Conservation (phyloP, 2,888 invertebrate genomes). For the Patella caerulea region DNA sequence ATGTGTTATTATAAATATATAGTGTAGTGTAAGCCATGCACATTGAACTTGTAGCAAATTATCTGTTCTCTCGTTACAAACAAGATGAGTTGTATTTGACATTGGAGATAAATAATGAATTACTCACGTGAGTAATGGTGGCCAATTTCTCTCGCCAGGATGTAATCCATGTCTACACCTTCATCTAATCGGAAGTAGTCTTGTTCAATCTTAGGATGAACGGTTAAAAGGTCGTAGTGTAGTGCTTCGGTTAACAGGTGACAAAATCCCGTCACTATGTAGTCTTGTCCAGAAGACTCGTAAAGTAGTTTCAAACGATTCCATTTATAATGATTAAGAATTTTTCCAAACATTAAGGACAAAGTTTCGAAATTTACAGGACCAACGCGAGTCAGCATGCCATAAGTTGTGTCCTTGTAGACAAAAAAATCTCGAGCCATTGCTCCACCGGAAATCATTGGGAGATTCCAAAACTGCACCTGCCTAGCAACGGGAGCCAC, state of each 20-base stretch:
- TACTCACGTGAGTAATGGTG: slow-evolving; percentile 46
- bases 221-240: slow-evolving; percentile 73
- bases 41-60: too few species aligned
- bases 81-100: too few species aligned
- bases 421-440: slow-evolving; percentile 54
- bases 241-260: slow-evolving; percentile 83
- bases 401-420: slow-evolving; percentile 74
- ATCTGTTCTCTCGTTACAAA: too few species aligned
- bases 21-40: too few species aligned
- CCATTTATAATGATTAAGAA: slow-evolving; percentile 31
- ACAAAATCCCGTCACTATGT: slow-evolving; percentile 79
- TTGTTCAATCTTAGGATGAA: slow-evolving; percentile 26
- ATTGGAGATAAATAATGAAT: too few species aligned
- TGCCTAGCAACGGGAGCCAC: slow-evolving; percentile 89
- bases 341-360: slow-evolving; percentile 25
- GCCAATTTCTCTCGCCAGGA: slow-evolving; percentile 40
- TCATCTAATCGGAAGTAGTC: slow-evolving; percentile 37
- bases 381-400: slow-evolving; percentile 78
- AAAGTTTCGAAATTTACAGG: slow-evolving; percentile 47
- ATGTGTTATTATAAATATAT: too few species aligned
- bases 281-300: slow-evolving; percentile 81
- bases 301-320: slow-evolving; percentile 77
- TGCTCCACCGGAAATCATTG: slow-evolving; percentile 80
- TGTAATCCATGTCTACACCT: slow-evolving; percentile 31
- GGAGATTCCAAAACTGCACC: slow-evolving; percentile 82